Percentiles rank a stretch among this genome's conserved stretches.
Evolutionary conservation across 2,113 vertebrate genomes (phyloP).

Genomic region (Terrapene triunguis): DNA sequence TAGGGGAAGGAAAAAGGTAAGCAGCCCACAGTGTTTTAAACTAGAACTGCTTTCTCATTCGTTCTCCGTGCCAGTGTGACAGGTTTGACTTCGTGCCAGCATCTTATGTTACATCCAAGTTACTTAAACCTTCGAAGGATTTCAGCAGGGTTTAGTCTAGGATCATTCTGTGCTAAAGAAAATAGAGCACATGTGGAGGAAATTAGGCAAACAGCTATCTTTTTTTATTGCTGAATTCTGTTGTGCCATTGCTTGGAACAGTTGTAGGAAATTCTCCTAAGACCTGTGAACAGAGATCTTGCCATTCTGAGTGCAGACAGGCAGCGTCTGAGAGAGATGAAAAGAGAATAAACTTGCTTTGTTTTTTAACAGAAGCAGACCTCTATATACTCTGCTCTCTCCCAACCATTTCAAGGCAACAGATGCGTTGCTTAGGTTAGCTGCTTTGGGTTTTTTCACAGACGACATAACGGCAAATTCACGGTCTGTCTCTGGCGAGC

Average conservation of each 20-base stretch:
- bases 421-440: constrained; percentile 57
- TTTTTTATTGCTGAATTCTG: constrained; percentile 40
- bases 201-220: constrained; percentile 56
- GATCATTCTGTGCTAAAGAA: constrained; percentile 59
- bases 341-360: neutral
- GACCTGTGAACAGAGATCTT: constrained; percentile 36
- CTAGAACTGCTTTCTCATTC: constrained; percentile 46
- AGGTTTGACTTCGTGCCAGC: constrained; percentile 65
- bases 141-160: constrained; percentile 51
- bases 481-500: constrained; percentile 62
- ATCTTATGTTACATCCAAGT: constrained; percentile 74
- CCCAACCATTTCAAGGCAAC: constrained; percentile 35
- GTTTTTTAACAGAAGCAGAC: constrained; percentile 5
- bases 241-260: constrained; percentile 49
- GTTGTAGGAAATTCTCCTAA: constrained; percentile 56
- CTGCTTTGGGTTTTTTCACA: constrained; percentile 44
- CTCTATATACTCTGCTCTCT: neutral
- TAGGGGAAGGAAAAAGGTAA: constrained; percentile 20
- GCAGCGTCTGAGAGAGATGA: constrained; percentile 34
- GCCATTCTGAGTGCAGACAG: constrained; percentile 5
- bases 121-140: constrained; percentile 64
- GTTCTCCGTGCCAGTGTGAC: constrained; percentile 58
- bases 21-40: constrained; percentile 34
- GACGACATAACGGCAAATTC: constrained; percentile 46
- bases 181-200: constrained; percentile 67